A percentile compares a stretch with the other conserved stretches of the same genome.
These are phyloP conservation scores for Corbicula japonica DNA, from an alignment of 2,888 invertebrate genomes.

Conservation along the genomic window DNA sequence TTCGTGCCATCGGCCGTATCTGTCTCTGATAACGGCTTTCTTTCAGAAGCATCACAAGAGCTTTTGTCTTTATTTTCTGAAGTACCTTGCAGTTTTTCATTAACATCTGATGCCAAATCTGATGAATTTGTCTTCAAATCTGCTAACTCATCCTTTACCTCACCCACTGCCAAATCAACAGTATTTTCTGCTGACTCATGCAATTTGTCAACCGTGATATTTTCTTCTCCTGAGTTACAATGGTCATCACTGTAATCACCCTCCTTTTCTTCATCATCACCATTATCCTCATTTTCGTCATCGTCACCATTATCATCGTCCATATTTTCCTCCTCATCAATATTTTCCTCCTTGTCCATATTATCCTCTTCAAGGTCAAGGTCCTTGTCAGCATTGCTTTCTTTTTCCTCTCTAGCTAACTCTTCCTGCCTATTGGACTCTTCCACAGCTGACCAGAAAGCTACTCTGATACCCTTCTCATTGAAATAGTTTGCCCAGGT, in stretches of 20 bases:
- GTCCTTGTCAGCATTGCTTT: constrained; percentile 12
- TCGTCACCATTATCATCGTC: constrained; percentile 25
- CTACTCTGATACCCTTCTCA: constrained; percentile 90
- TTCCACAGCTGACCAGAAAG: constrained; percentile 95
- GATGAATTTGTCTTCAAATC: too few relatives aligned
- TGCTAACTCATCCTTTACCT: too few relatives aligned
- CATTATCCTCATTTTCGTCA: constrained; percentile 12
- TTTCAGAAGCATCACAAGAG: not conserved
- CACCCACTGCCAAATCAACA: too few relatives aligned
- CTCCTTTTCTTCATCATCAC: constrained; percentile 9
- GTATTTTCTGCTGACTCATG: too few relatives aligned
- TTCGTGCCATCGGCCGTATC: not conserved
- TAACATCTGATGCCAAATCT: too few relatives aligned
- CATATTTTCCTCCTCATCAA: constrained; percentile 8
- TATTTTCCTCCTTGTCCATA: constrained; percentile 6
- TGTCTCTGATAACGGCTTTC: not conserved
- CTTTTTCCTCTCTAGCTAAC: constrained; percentile 27
- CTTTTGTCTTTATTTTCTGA: constrained; percentile 5
- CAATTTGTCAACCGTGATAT: too few relatives aligned
- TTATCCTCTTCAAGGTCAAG: constrained; percentile 3
- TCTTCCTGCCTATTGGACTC: constrained; percentile 80
- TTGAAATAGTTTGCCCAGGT: constrained; percentile 95
- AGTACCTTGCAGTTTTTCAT: not conserved
- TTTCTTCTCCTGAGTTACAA: not conserved
- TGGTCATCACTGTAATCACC: constrained; percentile 1